These are phyloP conservation scores for Emys orbicularis DNA, from an alignment of 2,797 vertebrate genomes.

Conservation along the genomic window DNA sequence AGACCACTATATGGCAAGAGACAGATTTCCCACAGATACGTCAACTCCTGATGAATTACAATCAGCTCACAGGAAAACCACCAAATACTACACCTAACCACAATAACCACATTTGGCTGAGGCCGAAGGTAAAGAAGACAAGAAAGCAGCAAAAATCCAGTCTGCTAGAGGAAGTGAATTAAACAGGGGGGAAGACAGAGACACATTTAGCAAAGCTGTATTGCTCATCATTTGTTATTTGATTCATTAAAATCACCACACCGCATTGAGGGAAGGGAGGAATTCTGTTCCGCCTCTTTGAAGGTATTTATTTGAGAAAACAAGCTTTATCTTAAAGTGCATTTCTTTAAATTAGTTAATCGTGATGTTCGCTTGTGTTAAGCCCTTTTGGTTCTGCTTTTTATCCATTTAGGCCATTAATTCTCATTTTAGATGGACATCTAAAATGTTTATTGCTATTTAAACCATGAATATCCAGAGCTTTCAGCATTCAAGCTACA, in stretches of 20 bases:
- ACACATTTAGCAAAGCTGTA: background rate
- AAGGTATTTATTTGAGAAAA: background rate
- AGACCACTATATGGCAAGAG: background rate
- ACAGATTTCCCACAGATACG: background rate
- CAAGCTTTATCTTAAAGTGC: background rate
- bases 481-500: background rate
- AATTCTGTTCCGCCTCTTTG: background rate
- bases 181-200: background rate
- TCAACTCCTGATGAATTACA: background rate
- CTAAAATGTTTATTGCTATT: no score
- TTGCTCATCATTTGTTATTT: background rate
- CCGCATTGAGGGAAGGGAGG: background rate
- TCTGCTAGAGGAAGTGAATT: background rate
- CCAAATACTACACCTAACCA: background rate
- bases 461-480: accelerated
- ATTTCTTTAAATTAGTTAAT: background rate
- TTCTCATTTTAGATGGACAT: background rate
- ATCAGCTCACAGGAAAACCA: background rate
- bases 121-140: background rate
- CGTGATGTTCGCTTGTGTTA: background rate
- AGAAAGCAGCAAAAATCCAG: background rate
- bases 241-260: background rate
- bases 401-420: background rate
- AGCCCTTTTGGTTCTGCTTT: background rate
- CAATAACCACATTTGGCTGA: background rate